These are phyloP conservation scores for Penaeus chinensis DNA, from an alignment of 1,140 invertebrate genomes.

Conservation along the genomic window DNA sequence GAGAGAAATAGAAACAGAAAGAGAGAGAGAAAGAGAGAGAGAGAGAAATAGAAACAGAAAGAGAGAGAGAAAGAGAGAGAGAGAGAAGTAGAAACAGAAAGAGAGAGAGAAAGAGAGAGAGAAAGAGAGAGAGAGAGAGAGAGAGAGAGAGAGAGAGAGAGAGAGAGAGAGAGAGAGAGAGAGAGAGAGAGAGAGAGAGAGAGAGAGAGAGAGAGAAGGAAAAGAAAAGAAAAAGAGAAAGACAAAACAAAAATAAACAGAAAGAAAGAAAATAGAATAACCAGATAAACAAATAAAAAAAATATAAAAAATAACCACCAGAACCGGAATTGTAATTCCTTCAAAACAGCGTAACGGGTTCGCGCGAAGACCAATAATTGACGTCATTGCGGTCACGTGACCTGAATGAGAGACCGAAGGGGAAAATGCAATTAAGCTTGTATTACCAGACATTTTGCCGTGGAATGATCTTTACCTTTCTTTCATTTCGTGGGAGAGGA, in stretches of 20 bases:
- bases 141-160: neutral
- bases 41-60: neutral
- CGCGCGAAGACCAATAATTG: too few relatives aligned
- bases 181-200: neutral
- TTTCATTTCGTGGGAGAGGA: too few relatives aligned
- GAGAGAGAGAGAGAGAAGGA: neutral
- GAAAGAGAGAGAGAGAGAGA: neutral
- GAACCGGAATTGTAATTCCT: too few relatives aligned
- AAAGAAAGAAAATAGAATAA: neutral
- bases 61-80: neutral
- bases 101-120: conserved; percentile 4
- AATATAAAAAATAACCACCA: neutral
- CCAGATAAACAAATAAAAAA: neutral
- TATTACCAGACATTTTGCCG: too few relatives aligned
- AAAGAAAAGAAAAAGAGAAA: neutral
- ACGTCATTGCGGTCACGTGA: too few relatives aligned
- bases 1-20: neutral
- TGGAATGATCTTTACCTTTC: too few relatives aligned
- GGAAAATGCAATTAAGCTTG: too few relatives aligned
- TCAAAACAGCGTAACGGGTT: too few relatives aligned
- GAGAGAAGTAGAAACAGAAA: neutral
- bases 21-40: neutral
- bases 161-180: neutral
- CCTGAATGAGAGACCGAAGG: too few relatives aligned
- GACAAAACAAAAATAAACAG: neutral